These are phyloP conservation scores for Sympetrum striolatum DNA, from an alignment of 2,888 invertebrate species.

Conservation along the genomic window DNA sequence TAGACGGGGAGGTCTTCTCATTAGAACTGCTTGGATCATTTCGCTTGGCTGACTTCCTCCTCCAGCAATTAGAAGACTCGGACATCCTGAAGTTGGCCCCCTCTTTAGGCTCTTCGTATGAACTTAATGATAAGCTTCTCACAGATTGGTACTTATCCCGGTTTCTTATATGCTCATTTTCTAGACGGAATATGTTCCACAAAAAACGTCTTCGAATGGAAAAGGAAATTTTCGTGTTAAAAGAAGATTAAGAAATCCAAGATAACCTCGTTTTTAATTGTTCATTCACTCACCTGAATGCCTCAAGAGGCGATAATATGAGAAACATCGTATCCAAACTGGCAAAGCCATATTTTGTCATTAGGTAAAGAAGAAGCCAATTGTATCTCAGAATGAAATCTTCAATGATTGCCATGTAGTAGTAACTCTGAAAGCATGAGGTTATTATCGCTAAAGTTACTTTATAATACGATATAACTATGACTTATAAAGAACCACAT, in stretches of 20 bases:
- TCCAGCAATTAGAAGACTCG: background rate
- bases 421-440: constrained; percentile 73
- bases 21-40: background rate
- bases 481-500: too few species aligned
- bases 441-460: too few species aligned
- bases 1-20: background rate
- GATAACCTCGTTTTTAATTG: background rate
- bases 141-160: background rate
- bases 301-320: constrained; percentile 84
- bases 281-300: constrained; percentile 72
- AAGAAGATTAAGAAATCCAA: background rate
- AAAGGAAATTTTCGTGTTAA: background rate
- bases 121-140: background rate
- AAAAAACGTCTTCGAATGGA: background rate
- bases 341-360: constrained; percentile 79
- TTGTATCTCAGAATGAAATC: constrained; percentile 91
- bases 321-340: constrained; percentile 84
- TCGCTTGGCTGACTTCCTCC: background rate
- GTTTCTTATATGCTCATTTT: constrained; percentile 21
- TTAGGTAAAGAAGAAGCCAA: constrained; percentile 88
- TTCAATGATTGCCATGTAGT: constrained; percentile 96
- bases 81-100: background rate
- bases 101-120: background rate
- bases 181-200: background rate
- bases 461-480: too few species aligned